Base-by-base conservation (phyloP, 1,140 invertebrate genomes). In the Rhagoletis zephyria region DNA sequence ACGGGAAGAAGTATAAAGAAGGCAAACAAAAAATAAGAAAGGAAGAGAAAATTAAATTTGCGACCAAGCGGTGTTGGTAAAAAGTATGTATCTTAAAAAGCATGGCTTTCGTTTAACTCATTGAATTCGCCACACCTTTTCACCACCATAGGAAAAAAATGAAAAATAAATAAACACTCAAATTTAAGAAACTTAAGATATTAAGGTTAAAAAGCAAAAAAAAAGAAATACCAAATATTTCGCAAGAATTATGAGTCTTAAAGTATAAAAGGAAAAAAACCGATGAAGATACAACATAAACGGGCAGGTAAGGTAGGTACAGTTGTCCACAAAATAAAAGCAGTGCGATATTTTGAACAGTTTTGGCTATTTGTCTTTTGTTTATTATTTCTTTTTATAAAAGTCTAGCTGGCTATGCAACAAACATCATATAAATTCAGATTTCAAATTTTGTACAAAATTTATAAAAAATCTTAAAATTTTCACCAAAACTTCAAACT, bases 161-260 rank as follows among this genome's bases (percentile, higher is more conserved):
- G 12, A 67, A 67, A 10, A 67, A 67, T 42, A 42, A 67, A 74
- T 16, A 48, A 3, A 74, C 1, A 48, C 1, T 2, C 4, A 74
- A 74, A n/a, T 16, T 40, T 74, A 74, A 74, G 42, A 9, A 74
- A 3, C 42, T 42, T 40, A 74, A 16, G 45, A 48, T 56, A 74
- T 74, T 74, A 74, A 74, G 67, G 67, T 48, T 74, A 74, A 45
- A 40, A 45, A 63, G 16, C 12, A 45, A 3, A 42, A 74, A 74
- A 40, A 40, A 45, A 42, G 45, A 48, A 6, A 16, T 48, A 14
- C 42, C 6, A 48, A 4, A 48, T 45, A 74, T 48, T 16, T 0
- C 42, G 45, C 40, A 74, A 48, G 40, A 74, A 74, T 40, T 4
- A 10, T 5, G 10, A 56, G 51, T 30, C 30, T 30, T 30, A 30